Evolutionary conservation across 2,113 vertebrate genomes (phyloP), one percentile per base, ranked within the genome.

Genomic region (Taxidea taxus): DNA sequence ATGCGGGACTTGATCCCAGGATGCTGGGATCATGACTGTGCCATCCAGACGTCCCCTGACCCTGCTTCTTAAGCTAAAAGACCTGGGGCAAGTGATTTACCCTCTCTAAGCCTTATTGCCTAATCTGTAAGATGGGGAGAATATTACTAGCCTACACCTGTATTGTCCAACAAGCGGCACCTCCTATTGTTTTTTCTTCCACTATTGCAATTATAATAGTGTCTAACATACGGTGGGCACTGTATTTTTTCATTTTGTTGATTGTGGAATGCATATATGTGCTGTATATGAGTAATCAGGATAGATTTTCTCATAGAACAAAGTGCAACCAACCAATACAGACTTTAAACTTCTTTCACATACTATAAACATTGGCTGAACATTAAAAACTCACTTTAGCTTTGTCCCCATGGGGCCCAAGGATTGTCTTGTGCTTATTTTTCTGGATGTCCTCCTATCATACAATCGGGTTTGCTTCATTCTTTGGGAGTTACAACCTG

Each of bases 301-400:
- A 74, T 58, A 89, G 94, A 20, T 54, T 83, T 95, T 91, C 23
- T 11, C 60, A n/a, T 16, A 54, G 7, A 3, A 78, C 84, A 95
- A 96, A 85, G 7, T 64, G 44, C 78, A 97, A 11, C 60, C 83
- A 86, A 96, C 7, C 12, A 66, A 44, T 31, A 85, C 20, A 10
- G 4, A 10, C 12, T 87, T 97, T 77, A 49, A 91, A 97, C 77
- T 94, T 93, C 39, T 31, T 93, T 77, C 81, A 89, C 29, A 34
- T 37, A 82, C 85, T 49, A n/a, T 68, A 93, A 97, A 96, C 27
- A 85, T 3, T 96, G 78, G 56, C 14, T 96, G 94, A 94, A 93
- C 68, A 96, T 96, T 13, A 97, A 94, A 95, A 96, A n/a, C 4
- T 21, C 0, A 5, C 34, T 6, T 42, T 11, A 66, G 70, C 66